Percentiles rank a stretch among this genome's conserved stretches.
These are phyloP conservation scores for Shinisaurus crocodilurus DNA, from an alignment of 2,113 vertebrate genomes.

Conservation along the genomic window DNA sequence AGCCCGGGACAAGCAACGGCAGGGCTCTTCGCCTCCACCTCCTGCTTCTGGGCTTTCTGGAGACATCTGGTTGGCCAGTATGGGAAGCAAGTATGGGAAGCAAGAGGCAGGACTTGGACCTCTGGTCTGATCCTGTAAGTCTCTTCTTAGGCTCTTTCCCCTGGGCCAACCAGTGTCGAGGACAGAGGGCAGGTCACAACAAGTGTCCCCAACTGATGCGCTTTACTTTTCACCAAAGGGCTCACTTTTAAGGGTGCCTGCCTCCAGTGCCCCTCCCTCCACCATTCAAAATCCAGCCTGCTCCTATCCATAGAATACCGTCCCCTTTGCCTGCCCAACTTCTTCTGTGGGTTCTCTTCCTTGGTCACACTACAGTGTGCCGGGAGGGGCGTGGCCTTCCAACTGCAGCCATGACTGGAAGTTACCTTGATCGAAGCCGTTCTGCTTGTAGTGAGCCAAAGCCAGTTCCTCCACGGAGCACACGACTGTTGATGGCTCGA, in stretches of 20 bases:
- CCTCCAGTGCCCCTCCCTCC: not conserved
- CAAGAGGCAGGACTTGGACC: no score
- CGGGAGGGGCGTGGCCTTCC: not conserved
- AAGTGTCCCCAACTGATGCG: no score
- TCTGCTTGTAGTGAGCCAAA: conserved; percentile 84
- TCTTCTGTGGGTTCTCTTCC: not conserved
- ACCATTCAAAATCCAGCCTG: not conserved
- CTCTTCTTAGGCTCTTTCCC: not conserved
- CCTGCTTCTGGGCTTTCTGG: no score
- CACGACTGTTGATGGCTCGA: conserved; percentile 77
- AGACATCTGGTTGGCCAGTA: no score
- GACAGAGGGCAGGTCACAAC: no score
- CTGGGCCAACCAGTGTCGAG: no score
- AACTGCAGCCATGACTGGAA: fast-evolving
- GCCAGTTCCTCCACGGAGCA: conserved; percentile 95
- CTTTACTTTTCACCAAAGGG: not conserved
- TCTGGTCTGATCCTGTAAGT: not conserved
- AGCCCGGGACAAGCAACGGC: no score
- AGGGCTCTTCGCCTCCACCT: no score
- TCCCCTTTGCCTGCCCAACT: not conserved
- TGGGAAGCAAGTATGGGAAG: no score
- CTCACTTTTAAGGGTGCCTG: not conserved
- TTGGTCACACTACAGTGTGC: not conserved
- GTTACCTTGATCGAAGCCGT: conserved; percentile 93
- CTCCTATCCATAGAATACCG: not conserved